Evolutionary conservation across 2,113 vertebrate species (phyloP), one percentile per base, ranked within the genome.

Genomic region (Actinemys pallida): DNA sequence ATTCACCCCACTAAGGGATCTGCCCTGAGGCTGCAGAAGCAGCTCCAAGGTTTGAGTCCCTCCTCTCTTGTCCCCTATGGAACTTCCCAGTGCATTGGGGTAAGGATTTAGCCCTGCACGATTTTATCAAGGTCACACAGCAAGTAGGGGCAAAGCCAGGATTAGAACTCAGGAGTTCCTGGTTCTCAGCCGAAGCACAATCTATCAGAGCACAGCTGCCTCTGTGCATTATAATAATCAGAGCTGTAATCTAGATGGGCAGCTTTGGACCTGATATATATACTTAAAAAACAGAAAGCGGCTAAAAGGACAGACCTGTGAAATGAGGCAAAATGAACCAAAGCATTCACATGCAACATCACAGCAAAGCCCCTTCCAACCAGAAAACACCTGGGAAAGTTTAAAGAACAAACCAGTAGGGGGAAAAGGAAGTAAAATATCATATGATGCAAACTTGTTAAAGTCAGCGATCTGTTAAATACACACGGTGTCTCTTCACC

Each of bases 401-500:
- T 31, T 47, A 81, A 94, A 45, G 78, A 95, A 11, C 11, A 95
- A 86, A 57, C 45, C 19, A 49, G 3, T 0, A 0, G 10, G 13
- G 6, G 56, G 53, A 53, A 53, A 12, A 53, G 20, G 69, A 93
- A 93, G 86, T 9, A 88, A 93, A 93, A 62, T 19, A 11, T 69
- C 31, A 62, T 1, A 3, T 72, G 65, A 72, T 3, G 31, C 65
- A 35, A 20, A 69, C 35, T n/a, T n/a, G 65, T 69, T 19, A 72
- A 72, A 97, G 95, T 94, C 89, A 88, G 85, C 95, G 97, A 94
- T 95, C 89, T 65, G 83, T 96, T 91, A 85, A 92, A 84, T 95
- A 92, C 72, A 90, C 52, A 80, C 87, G 83, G 25, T 94, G 89
- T 95, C 78, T 90, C 14, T 91, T 81, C 79, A 65, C 86, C 94